These are phyloP conservation scores for Rhyacophila evoluta DNA, from an alignment of 2,888 invertebrate genomes.

Conservation along the genomic window DNA sequence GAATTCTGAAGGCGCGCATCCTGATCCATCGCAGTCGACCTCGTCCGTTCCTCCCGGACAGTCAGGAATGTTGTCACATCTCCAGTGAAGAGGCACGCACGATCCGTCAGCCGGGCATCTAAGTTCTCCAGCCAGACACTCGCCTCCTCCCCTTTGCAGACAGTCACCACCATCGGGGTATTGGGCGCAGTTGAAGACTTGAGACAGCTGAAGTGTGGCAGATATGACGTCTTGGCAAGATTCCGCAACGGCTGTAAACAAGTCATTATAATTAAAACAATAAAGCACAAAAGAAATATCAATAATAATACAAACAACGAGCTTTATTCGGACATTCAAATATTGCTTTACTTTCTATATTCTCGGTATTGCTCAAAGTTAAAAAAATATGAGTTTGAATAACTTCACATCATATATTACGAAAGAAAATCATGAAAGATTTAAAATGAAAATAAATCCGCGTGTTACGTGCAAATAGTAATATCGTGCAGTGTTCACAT, in stretches of 20 bases:
- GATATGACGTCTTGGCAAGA: slow-evolving; percentile 73
- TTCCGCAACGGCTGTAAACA: slow-evolving; percentile 71
- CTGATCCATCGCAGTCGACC: slow-evolving; percentile 63
- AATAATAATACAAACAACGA: too few species aligned
- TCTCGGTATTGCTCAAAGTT: too few species aligned
- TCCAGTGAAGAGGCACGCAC: slow-evolving; percentile 74
- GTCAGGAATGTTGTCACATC: slow-evolving; percentile 74
- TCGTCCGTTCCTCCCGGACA: slow-evolving; percentile 76
- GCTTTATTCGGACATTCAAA: too few species aligned
- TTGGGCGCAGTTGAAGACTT: slow-evolving; percentile 72
- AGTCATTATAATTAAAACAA: too few species aligned
- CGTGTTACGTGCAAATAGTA: too few species aligned
- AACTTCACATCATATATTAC: too few species aligned
- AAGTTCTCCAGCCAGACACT: slow-evolving; percentile 70
- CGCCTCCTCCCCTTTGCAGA: slow-evolving; percentile 61
- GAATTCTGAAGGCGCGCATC: slow-evolving; percentile 62
- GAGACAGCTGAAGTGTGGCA: slow-evolving; percentile 64
- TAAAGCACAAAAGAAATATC: too few species aligned
- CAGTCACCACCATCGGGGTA: slow-evolving; percentile 73
- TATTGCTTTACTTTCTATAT: too few species aligned
- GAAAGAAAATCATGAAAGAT: too few species aligned
- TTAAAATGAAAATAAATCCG: too few species aligned
- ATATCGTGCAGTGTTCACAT: too few species aligned
- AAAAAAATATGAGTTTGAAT: too few species aligned
- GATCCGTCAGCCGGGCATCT: slow-evolving; percentile 70